phyloP scores from a whole-genome alignment of 1,140 invertebrate species.

The Trichonephila clavata region DNA sequence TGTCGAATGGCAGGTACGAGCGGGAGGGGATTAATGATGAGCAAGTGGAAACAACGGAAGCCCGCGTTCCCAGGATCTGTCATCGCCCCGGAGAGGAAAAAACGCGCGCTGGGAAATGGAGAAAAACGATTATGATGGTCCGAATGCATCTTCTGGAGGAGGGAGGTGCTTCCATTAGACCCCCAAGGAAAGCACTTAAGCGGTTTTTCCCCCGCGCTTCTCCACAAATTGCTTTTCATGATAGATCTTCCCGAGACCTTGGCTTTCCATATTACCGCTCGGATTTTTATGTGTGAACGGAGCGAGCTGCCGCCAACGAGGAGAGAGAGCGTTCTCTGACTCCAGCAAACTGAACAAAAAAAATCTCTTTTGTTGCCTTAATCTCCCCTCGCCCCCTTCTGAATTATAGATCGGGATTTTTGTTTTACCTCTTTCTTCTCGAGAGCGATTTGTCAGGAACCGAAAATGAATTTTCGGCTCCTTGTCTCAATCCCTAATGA shows the following conservation, averaged over 20 bases:
- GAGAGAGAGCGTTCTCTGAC: not conserved
- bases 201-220: not conserved
- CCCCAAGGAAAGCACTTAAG: not conserved
- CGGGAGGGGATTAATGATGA: conserved; percentile 59
- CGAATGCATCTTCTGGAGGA: not conserved
- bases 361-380: conserved; percentile 69
- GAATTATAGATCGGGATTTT: conserved; percentile 47
- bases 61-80: conserved; percentile 66
- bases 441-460: not conserved
- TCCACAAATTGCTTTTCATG: conserved; percentile 66
- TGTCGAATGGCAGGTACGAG: conserved; percentile 62
- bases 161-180: not conserved
- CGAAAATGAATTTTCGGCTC: not conserved
- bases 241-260: conserved; percentile 67
- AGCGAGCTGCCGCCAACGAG: conserved; percentile 32
- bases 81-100: conserved; percentile 33
- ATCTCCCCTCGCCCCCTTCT: not conserved
- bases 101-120: conserved; percentile 46
- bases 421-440: not conserved
- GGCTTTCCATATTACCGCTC: conserved; percentile 66
- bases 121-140: conserved; percentile 70
- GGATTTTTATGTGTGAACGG: conserved; percentile 72
- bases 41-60: conserved; percentile 59
- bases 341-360: not conserved
- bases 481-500: conserved; percentile 61